Base-by-base conservation (phyloP, 1,140 invertebrate genomes). In the Teleopsis dalmanni region DNA sequence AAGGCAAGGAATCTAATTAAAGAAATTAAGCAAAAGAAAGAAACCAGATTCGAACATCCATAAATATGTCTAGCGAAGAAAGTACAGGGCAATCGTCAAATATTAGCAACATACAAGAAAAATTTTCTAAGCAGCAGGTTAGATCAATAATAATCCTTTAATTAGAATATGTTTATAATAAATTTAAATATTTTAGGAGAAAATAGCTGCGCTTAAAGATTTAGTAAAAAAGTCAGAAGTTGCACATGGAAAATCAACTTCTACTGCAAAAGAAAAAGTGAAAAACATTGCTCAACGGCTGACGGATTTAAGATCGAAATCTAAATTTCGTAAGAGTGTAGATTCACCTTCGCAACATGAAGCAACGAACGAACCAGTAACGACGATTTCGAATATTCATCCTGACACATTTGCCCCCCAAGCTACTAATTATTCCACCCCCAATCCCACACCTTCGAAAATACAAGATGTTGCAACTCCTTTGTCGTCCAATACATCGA, bases 161-260 rank as follows among this genome's bases (percentile, higher is more conserved):
- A 29, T 29, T 8, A 8, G 13, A 8, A 29, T 29, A 29, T 29
- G 13, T 29, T 8, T 29, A 29, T 29, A 29, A n/a, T 11, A 6
- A 42, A 27, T 11, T 19, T 31, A 16, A 19, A 14, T 41, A 10
- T 34, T 42, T 14, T 18, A 57, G 56, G 50, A 50, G 41, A 57
- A 57, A 48, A 57, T 57, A 19, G 53, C 56, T 8, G 56, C 56
- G 8, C 33, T 57, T 4, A 57, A 56, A 27, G 53, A 57, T 18
- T 33, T 57, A 9, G 56, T 57, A 21, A 45, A 51, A 19, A 55
- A 57, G 42, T 57, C 56, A 0, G 56, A 55, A 38, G 48, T 22
- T 3, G 47, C 48, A 7, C 56, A 57, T 33, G 47, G 40, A 10
- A 48, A 48, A 43, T 48, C 45, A n/a, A 57, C 49, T 22, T 50